A percentile compares a stretch with the other conserved stretches of the same genome.
These are phyloP conservation scores for Brachionus asplanchnoidis DNA, from an alignment of 1,140 invertebrate species.

Conservation along the genomic window DNA sequence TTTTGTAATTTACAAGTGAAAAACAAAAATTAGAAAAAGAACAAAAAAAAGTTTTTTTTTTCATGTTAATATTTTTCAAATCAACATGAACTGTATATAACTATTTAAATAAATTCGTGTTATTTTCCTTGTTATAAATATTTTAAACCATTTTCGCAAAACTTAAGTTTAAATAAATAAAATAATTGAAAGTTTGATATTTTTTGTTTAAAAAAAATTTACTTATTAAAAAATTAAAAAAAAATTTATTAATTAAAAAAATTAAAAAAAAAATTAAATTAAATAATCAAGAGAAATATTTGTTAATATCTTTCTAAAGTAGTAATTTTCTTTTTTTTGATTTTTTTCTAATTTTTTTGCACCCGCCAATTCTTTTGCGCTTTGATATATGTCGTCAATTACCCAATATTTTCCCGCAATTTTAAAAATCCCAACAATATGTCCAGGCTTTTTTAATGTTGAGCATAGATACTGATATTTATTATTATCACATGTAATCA, in stretches of 20 bases:
- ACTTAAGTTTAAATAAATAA: neutral
- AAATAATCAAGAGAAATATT: neutral
- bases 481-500: neutral
- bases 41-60: neutral
- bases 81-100: neutral
- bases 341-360: neutral
- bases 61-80: neutral
- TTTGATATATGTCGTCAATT: neutral
- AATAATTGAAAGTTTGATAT: neutral
- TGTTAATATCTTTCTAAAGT: neutral
- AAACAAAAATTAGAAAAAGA: neutral
- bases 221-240: neutral
- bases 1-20: neutral
- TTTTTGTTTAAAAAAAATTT: neutral
- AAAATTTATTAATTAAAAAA: too few relatives aligned
- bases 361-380: neutral
- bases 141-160: neutral
- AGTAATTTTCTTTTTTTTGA: neutral
- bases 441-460: neutral
- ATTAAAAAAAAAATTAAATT: neutral
- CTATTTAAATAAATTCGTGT: neutral
- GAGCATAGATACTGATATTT: neutral
- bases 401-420: neutral
- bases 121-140: neutral
- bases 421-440: neutral